Conservation (phyloP, 2,797 vertebrate genomes). For the Geotria australis region DNA sequence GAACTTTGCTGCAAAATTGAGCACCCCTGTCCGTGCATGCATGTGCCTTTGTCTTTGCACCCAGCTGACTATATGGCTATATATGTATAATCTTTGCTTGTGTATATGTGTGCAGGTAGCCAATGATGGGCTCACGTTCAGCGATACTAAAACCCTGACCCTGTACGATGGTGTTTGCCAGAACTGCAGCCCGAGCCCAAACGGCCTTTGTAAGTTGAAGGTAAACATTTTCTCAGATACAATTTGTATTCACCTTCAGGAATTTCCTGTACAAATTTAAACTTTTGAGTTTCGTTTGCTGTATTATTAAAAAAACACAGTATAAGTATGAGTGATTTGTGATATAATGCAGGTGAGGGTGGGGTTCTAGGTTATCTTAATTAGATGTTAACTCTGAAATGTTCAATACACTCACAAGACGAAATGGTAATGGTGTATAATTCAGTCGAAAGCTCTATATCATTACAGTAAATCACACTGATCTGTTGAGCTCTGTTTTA, state of each 20-base stretch:
- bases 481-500: no score
- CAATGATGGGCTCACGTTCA: constrained; percentile 51
- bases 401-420: no score
- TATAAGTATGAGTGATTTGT: constrained; percentile 1
- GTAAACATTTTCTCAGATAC: constrained; percentile 7
- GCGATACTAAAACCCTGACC: constrained; percentile 36
- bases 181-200: constrained; percentile 17
- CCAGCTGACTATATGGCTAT: no score
- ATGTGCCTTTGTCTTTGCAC: no score
- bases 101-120: constrained; percentile 26
- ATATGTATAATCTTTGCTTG: no score
- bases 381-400: no score
- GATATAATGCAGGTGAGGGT: background rate
- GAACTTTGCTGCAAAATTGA: no score
- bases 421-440: no score
- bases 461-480: no score
- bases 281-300: background rate
- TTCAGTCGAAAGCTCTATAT: no score
- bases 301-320: background rate
- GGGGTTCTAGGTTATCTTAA: no score
- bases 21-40: no score
- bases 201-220: constrained; percentile 27
- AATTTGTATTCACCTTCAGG: constrained; percentile 1
- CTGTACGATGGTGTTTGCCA: constrained; percentile 49
- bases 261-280: background rate